A percentile compares a stretch with the other conserved stretches of the same genome.
These are phyloP conservation scores for Polylopha cassiicola DNA, from an alignment of 2,888 invertebrate genomes.

Conservation along the genomic window DNA sequence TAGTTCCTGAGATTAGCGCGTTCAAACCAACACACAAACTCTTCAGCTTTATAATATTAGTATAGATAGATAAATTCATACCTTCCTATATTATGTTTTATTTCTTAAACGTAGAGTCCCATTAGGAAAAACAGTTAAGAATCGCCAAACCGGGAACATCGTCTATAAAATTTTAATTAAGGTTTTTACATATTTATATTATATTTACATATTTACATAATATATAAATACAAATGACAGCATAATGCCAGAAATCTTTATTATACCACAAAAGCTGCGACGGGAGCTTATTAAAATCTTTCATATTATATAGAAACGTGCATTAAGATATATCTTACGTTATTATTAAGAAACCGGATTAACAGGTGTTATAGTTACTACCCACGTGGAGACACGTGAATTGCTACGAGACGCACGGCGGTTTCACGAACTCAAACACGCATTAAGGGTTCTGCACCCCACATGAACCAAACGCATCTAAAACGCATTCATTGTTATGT, in stretches of 20 bases:
- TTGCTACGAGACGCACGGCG: too few relatives aligned
- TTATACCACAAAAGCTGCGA: neutral
- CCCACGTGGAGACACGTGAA: conserved; percentile 15
- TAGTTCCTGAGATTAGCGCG: too few relatives aligned
- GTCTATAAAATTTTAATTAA: conserved; percentile 10
- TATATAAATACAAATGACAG: conserved; percentile 10
- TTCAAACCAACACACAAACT: too few relatives aligned
- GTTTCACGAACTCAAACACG: conserved; percentile 7
- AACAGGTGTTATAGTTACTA: conserved; percentile 23
- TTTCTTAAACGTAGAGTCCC: conserved; percentile 4
- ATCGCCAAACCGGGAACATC: conserved; percentile 7
- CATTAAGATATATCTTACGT: conserved; percentile 3
- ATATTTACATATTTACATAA: conserved; percentile 14
- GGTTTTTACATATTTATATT: conserved; percentile 7
- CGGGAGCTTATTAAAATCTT: neutral
- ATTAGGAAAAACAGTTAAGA: conserved; percentile 7
- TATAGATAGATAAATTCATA: too few relatives aligned
- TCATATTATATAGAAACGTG: conserved; percentile 9
- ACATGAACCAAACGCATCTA: too few relatives aligned
- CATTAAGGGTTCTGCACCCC: neutral
- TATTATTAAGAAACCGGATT: conserved; percentile 19
- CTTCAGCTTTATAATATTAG: too few relatives aligned
- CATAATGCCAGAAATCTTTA: conserved; percentile 1
- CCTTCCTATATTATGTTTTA: neutral
- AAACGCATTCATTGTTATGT: too few relatives aligned